Percentiles rank a stretch among this genome's conserved stretches.
phyloP scores from a whole-genome alignment of 1,140 invertebrate genomes.

The Forficula auricularia region DNA sequence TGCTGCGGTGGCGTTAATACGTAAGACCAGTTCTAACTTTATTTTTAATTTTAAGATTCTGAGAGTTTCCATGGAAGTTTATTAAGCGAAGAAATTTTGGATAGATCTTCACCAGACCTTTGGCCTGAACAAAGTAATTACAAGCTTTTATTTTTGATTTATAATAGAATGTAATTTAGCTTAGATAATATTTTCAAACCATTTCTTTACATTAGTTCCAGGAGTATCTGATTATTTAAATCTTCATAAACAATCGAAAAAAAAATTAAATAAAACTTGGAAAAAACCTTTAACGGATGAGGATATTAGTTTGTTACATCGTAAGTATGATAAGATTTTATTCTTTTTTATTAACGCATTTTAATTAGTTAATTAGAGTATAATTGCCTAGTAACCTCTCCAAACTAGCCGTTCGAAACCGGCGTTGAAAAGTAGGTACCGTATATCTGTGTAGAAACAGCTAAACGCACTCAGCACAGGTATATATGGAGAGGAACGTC shows the following conservation, averaged over 20 bases:
- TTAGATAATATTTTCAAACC: neutral
- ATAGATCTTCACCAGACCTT: slow-evolving; percentile 74
- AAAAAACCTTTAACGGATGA: slow-evolving; percentile 37
- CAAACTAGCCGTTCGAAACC: too few relatives aligned
- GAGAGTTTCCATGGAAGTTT: slow-evolving; percentile 43
- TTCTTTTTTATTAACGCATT: too few relatives aligned
- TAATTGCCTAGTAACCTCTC: too few relatives aligned
- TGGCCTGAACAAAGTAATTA: slow-evolving; percentile 84
- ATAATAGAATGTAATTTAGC: neutral
- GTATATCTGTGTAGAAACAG: too few relatives aligned
- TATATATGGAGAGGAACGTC: too few relatives aligned
- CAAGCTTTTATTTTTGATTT: slow-evolving; percentile 1
- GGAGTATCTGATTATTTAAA: slow-evolving; percentile 54
- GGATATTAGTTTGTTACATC: slow-evolving; percentile 51
- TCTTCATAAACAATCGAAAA: slow-evolving; percentile 26
- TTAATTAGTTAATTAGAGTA: too few relatives aligned
- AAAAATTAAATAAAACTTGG: slow-evolving; percentile 33
- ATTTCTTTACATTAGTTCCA: slow-evolving; percentile 52
- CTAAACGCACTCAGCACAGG: too few relatives aligned
- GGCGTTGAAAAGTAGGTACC: too few relatives aligned
- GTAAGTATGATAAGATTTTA: slow-evolving; percentile 31
- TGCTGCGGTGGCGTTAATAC: too few relatives aligned
- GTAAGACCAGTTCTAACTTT: too few relatives aligned
- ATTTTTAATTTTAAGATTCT: too few relatives aligned
- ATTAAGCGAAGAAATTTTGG: slow-evolving; percentile 71